A percentile compares a stretch with the other conserved stretches of the same genome.
Conservation (phyloP, 2,113 vertebrate genomes). For the Acinonyx jubatus region DNA sequence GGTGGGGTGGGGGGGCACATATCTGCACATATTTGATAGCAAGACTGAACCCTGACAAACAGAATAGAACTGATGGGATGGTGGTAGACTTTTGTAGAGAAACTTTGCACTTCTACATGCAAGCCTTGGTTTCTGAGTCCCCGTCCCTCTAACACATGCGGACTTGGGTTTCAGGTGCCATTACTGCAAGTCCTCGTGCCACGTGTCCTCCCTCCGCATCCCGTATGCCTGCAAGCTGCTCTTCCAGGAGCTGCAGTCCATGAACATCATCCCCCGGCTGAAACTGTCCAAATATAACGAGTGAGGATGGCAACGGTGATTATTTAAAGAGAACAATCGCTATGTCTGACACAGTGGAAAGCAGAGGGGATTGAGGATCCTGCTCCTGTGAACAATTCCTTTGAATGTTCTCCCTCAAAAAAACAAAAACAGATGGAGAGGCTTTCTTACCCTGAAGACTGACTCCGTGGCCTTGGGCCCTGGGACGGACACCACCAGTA, state of each 20-base stretch:
- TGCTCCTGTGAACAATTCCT: neutral
- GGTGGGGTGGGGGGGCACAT: neutral
- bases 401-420: neutral
- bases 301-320: slow-evolving; percentile 62
- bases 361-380: neutral
- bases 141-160: neutral
- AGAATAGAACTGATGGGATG: neutral
- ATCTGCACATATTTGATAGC: neutral
- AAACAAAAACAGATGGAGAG: neutral
- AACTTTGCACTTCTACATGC: accelerated
- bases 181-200: slow-evolving; percentile 98
- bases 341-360: neutral
- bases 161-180: slow-evolving; percentile 92
- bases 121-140: neutral
- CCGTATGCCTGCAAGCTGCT: slow-evolving; percentile 99
- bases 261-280: slow-evolving; percentile 98
- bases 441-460: neutral
- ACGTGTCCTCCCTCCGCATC: slow-evolving; percentile 96
- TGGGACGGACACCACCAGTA: neutral
- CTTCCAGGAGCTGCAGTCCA: slow-evolving; percentile 98
- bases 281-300: slow-evolving; percentile 98
- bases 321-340: neutral
- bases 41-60: neutral
- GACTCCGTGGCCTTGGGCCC: accelerated
- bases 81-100: neutral